A percentile compares a stretch with the other conserved stretches of the same genome.
phyloP scores from a whole-genome alignment of 2,888 invertebrate species.

The Conus canariensis region DNA sequence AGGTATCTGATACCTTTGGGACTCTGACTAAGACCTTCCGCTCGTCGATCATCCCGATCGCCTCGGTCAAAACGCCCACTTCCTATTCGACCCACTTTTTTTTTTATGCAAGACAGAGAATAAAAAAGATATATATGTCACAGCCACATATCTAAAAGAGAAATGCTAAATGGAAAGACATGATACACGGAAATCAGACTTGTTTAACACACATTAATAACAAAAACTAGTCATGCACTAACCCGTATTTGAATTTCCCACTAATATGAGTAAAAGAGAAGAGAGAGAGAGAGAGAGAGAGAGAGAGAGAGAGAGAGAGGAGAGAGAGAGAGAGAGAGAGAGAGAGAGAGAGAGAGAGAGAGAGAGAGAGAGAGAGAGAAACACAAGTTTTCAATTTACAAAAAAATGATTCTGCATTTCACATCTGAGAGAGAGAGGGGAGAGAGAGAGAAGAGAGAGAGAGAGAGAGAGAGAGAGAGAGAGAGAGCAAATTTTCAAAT shows the following conservation, averaged over 20 bases:
- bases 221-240: too few species aligned
- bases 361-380: neutral
- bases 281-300: neutral
- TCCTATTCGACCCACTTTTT: constrained; percentile 75
- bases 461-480: too few species aligned
- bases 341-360: neutral
- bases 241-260: neutral
- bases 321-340: neutral
- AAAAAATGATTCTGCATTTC: too few species aligned
- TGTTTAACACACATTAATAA: too few species aligned
- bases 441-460: too few species aligned
- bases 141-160: neutral
- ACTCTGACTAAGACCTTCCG: constrained; percentile 34
- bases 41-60: constrained; percentile 68
- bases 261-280: neutral
- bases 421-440: too few species aligned
- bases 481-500: too few species aligned
- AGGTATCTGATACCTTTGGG: constrained; percentile 45
- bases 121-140: neutral
- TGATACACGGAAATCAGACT: neutral
- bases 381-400: too few species aligned
- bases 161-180: neutral
- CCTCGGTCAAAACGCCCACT: constrained; percentile 77
- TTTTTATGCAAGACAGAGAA: neutral
- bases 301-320: neutral